Conservation (phyloP, 1,140 invertebrate species). For the Apis cerana region DNA sequence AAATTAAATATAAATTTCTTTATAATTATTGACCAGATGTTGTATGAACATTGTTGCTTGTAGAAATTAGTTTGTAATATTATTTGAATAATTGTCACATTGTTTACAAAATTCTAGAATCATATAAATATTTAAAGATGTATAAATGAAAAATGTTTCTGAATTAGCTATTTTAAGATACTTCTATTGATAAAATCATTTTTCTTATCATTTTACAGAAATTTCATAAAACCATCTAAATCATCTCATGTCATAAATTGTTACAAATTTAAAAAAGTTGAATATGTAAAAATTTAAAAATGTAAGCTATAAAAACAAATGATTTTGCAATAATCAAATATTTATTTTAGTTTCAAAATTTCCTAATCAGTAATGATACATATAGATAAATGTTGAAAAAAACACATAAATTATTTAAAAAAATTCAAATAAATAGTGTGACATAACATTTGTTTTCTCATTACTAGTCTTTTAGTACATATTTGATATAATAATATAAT, state of each 20-base stretch:
- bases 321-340: constrained; percentile 6
- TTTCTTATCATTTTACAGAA: constrained; percentile 19
- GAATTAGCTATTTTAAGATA: constrained; percentile 7
- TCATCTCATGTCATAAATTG: background rate
- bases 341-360: constrained; percentile 19
- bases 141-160: constrained; percentile 26
- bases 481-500: constrained; percentile 20
- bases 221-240: background rate
- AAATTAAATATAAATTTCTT: constrained; percentile 75
- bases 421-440: constrained; percentile 60
- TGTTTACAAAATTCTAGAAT: constrained; percentile 32
- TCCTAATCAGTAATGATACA: constrained; percentile 5
- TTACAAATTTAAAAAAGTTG: constrained; percentile 8
- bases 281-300: constrained; percentile 22
- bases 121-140: constrained; percentile 5
- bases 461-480: constrained; percentile 51
- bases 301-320: constrained; percentile 9
- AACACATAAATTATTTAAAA: constrained; percentile 40
- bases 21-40: constrained; percentile 68
- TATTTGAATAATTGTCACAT: constrained; percentile 42
- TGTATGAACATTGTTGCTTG: constrained; percentile 54
- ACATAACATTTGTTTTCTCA: constrained; percentile 50
- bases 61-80: constrained; percentile 49
- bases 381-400: constrained; percentile 24
- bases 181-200: constrained; percentile 24